Evolutionary conservation across 2,888 invertebrate species (phyloP).

Genomic region (Dione vanillae): DNA sequence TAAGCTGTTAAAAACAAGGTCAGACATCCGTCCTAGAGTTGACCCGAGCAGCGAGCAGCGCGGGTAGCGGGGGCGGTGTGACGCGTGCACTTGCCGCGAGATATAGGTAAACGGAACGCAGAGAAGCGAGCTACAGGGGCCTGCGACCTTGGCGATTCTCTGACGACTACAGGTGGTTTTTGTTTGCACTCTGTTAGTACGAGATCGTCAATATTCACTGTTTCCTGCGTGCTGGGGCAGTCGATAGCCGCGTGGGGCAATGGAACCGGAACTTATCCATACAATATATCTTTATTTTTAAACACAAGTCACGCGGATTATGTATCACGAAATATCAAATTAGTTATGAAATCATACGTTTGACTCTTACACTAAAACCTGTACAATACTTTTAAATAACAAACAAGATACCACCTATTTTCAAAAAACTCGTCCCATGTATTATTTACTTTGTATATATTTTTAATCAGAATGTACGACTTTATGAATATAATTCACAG

Average conservation of each 20-base stretch:
- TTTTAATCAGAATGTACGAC: not conserved
- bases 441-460: no score
- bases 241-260: constrained; percentile 56
- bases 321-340: constrained; percentile 24
- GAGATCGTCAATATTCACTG: constrained; percentile 65
- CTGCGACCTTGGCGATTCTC: constrained; percentile 80
- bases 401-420: not conserved
- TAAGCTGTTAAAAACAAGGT: constrained; percentile 26
- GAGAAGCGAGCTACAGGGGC: constrained; percentile 75
- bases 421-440: not conserved
- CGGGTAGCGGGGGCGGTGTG: constrained; percentile 65
- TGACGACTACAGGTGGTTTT: constrained; percentile 83
- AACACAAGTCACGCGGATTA: constrained; percentile 45
- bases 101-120: constrained; percentile 83
- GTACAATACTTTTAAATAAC: not conserved
- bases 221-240: constrained; percentile 52
- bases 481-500: not conserved
- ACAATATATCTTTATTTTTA: constrained; percentile 60
- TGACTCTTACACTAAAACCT: not conserved
- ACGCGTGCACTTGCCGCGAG: constrained; percentile 78
- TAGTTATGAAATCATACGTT: constrained; percentile 21
- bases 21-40: constrained; percentile 65
- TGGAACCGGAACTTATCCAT: constrained; percentile 69
- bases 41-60: constrained; percentile 57
- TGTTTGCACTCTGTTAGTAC: constrained; percentile 69